Conservation (phyloP, 2,888 invertebrate species). For the Drosophila barbarae region DNA sequence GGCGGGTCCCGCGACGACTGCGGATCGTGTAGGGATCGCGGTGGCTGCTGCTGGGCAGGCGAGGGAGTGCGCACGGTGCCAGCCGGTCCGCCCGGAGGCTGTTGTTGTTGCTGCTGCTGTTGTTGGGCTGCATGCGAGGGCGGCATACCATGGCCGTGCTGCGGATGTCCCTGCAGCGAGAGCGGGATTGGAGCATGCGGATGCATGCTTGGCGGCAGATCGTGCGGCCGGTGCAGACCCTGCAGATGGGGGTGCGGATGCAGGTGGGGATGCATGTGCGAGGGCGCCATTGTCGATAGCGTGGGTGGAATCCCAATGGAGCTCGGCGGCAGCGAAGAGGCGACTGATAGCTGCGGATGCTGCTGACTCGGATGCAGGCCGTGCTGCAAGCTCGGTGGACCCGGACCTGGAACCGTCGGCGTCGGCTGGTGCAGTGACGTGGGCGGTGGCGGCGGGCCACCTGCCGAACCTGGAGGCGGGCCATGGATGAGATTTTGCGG, state of each 20-base stretch:
- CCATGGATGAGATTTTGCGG: conserved; percentile 78
- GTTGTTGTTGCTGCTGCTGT: conserved; percentile 58
- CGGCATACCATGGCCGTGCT: conserved; percentile 71
- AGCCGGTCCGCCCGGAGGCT: conserved; percentile 56
- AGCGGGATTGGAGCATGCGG: conserved; percentile 78
- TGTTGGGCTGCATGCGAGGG: conserved; percentile 63
- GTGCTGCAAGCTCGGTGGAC: conserved; percentile 60
- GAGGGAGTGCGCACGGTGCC: conserved; percentile 77
- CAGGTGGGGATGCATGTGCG: conserved; percentile 70
- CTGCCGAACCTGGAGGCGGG: conserved; percentile 48
- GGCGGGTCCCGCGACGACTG: conserved; percentile 63
- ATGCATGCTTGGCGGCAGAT: conserved; percentile 78
- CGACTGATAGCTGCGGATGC: conserved; percentile 79
- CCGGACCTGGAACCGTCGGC: conserved; percentile 43
- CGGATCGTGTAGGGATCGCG: conserved; percentile 68
- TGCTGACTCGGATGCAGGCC: conserved; percentile 62
- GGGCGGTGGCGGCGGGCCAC: conserved; percentile 62
- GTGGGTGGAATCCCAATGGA: conserved; percentile 71
- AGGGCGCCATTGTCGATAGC: conserved; percentile 72
- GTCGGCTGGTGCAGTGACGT: conserved; percentile 63
- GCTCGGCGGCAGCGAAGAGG: conserved; percentile 80
- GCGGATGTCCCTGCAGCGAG: conserved; percentile 75
- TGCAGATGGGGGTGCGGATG: conserved; percentile 70
- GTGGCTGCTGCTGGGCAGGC: conserved; percentile 73
- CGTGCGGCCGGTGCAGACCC: conserved; percentile 79